A percentile compares a stretch with the other conserved stretches of the same genome.
Conservation (phyloP, 1,140 invertebrate genomes). For the Drosophila novamexicana region DNA sequence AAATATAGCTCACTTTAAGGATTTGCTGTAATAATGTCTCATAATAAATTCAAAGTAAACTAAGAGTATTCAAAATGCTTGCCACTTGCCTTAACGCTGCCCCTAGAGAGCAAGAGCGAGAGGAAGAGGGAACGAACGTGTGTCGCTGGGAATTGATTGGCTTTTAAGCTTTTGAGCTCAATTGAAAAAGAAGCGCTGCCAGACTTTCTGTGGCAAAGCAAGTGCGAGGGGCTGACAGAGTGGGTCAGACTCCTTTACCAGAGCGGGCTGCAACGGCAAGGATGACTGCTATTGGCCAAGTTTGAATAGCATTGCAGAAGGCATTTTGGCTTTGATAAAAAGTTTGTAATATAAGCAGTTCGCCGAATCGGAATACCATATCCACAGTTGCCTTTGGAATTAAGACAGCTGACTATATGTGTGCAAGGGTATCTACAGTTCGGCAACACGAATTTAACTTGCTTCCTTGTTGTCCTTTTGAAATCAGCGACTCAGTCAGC, state of each 20-base stretch:
- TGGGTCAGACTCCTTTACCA: not conserved
- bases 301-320: not conserved
- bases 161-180: conserved; percentile 41
- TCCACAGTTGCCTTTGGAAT: too few relatives aligned
- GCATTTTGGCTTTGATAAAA: not conserved
- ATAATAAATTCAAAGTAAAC: conserved; percentile 7
- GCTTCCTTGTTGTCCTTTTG: not conserved
- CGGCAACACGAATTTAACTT: not conserved
- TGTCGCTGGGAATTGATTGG: conserved; percentile 29
- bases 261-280: not conserved
- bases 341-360: not conserved
- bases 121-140: conserved; percentile 13
- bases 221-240: not conserved
- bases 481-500: conserved; percentile 13
- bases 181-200: conserved; percentile 23
- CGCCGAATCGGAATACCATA: not conserved
- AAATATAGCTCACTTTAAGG: not conserved
- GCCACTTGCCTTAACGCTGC: conserved; percentile 14
- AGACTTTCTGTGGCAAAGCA: not conserved
- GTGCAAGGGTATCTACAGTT: not conserved
- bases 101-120: conserved; percentile 1
- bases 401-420: not conserved
- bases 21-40: not conserved
- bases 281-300: conserved; percentile 37
- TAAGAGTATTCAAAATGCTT: conserved; percentile 4